Evolutionary conservation across 1,140 invertebrate genomes (phyloP), one percentile per base, ranked within the genome.

Genomic region (Meloidogyne floridensis): DNA sequence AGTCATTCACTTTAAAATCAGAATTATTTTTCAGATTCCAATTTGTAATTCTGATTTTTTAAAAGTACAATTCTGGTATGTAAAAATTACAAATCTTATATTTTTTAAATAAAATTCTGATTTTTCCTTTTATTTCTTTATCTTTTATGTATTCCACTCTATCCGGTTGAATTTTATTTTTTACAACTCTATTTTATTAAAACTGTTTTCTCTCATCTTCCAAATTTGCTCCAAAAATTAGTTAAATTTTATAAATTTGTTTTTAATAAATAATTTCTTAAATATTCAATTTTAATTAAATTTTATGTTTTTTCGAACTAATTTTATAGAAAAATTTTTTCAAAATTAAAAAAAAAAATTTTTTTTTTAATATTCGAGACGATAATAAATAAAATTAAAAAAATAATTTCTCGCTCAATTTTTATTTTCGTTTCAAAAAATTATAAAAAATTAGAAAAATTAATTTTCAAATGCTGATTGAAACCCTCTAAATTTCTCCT

Each of bases 401-500:
- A 32, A 32, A 32, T 32, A 32, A 32, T 32, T 32, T 32, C 2
- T 32, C 32, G 32, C 32, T 32, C 32, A 32, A 32, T 32, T 32
- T 32, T 32, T 32, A 32, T 32, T 32, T 32, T 32, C 32, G 32
- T 32, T 32, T 32, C 32, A 15, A 59, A 59, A 59, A 15, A 15
- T 15, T 0, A 11, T 56, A 56, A 56, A 56, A 54, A 56, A 11
- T 56, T 11, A 56, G 8, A 56, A 56, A 65, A 65, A n/a, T 65
- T 15, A 32, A 42, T 65, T 42, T 43, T 72, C 43, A 43, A 79
- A 79, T 47, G 59, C 43, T 11, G 77, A 65, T 65, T 65, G 59
- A 20, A 85, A 85, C 2, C 80, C 78, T 74, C 75, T 77, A 56
- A 85, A 85, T 53, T 86, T 84, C 47, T 86, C 20, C 73, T 85